A percentile compares a stretch with the other conserved stretches of the same genome.
phyloP scores from a whole-genome alignment of 2,888 invertebrate species.

The Andrena marginata region DNA sequence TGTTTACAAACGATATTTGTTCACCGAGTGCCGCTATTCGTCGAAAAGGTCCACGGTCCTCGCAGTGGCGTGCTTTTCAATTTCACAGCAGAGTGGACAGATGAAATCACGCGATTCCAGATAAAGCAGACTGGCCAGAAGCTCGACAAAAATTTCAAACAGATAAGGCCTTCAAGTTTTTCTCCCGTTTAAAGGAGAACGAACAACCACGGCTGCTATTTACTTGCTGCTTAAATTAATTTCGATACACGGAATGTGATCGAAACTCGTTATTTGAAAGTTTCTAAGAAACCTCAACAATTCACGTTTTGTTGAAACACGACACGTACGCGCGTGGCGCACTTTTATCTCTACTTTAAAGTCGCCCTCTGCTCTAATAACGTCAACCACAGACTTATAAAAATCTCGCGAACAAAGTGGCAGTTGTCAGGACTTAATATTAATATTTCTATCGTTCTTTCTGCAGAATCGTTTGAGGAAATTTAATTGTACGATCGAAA shows the following conservation, averaged over 20 bases:
- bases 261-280: no score
- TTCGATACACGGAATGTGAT: neutral
- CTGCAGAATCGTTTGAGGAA: no score
- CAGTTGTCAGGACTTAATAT: no score
- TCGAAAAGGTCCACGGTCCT: neutral
- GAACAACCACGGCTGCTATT: neutral
- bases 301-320: no score
- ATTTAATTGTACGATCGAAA: no score
- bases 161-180: neutral
- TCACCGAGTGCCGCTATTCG: conserved; percentile 1
- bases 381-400: no score
- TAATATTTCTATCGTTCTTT: no score
- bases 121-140: neutral
- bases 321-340: no score
- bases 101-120: neutral
- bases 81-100: neutral
- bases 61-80: conserved; percentile 8
- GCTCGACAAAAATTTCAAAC: neutral
- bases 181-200: neutral
- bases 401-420: no score
- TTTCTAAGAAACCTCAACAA: no score
- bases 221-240: neutral
- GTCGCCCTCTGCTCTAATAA: no score
- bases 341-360: no score
- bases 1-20: conserved; percentile 21